Percentiles rank a stretch among this genome's conserved stretches.
These are phyloP conservation scores for Zaprionus ghesquierei DNA, from an alignment of 1,140 invertebrate species.

Conservation along the genomic window DNA sequence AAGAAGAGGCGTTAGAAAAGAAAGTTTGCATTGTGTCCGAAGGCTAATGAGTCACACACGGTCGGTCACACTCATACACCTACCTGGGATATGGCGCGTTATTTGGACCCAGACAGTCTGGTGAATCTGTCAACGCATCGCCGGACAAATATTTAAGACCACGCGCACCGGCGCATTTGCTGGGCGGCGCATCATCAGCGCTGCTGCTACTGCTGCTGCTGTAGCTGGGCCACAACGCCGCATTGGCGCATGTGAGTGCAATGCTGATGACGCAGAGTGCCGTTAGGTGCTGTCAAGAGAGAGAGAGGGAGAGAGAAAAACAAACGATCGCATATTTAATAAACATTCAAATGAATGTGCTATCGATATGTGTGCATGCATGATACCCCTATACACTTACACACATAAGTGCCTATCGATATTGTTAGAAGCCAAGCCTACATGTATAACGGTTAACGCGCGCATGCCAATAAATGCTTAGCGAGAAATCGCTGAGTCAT, in stretches of 20 bases:
- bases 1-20: conserved; percentile 63
- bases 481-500: conserved; percentile 22
- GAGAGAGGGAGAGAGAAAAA: too few relatives aligned
- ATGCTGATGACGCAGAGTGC: conserved; percentile 70
- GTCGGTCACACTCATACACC: conserved; percentile 68
- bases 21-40: conserved; percentile 52
- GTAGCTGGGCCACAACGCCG: conserved; percentile 73
- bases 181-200: conserved; percentile 61
- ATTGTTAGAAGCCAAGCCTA: conserved; percentile 9
- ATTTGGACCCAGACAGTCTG: conserved; percentile 90
- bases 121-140: conserved; percentile 89
- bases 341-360: neutral
- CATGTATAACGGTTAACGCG: conserved; percentile 31
- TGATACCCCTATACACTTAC: neutral
- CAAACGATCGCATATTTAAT: conserved; percentile 21
- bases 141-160: conserved; percentile 92
- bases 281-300: conserved; percentile 63
- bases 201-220: conserved; percentile 49
- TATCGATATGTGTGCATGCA: neutral
- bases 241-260: conserved; percentile 66
- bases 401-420: neutral
- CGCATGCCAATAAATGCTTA: conserved; percentile 28
- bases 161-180: conserved; percentile 85
- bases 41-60: conserved; percentile 24
- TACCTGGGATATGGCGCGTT: conserved; percentile 92